Conservation (phyloP, 2,888 invertebrate genomes). For the Ceraclea dissimilis region DNA sequence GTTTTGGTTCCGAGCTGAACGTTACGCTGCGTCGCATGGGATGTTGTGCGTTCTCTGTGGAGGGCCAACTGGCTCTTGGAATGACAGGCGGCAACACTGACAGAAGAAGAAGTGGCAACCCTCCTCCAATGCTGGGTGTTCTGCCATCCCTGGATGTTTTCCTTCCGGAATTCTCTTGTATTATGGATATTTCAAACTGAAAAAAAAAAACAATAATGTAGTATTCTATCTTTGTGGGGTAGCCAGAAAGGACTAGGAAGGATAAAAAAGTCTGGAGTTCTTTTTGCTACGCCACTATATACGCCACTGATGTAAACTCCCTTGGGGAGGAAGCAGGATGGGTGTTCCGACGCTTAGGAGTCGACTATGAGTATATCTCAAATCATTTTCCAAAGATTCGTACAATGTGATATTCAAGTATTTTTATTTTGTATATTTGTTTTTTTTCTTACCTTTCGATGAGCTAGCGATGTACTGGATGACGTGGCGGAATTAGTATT, state of each 20-base stretch:
- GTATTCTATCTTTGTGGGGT: neutral
- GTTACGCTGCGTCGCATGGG: constrained; percentile 54
- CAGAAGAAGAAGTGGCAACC: constrained; percentile 60
- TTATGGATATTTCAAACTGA: constrained; percentile 21
- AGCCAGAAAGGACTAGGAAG: too few species aligned
- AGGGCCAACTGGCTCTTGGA: constrained; percentile 71
- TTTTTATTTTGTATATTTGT: too few species aligned
- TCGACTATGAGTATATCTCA: too few species aligned
- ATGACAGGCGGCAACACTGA: constrained; percentile 70
- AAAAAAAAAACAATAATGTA: constrained; percentile 5
- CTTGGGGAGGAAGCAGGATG: too few species aligned
- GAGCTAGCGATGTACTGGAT: constrained; percentile 47
- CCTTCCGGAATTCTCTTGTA: constrained; percentile 22
- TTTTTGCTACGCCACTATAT: too few species aligned
- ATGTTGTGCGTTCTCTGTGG: constrained; percentile 55
- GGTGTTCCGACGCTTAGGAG: too few species aligned
- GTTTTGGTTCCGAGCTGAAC: constrained; percentile 59
- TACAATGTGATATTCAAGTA: too few species aligned
- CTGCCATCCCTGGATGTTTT: constrained; percentile 31
- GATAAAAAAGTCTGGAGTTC: too few species aligned
- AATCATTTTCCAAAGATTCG: too few species aligned
- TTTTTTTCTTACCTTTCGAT: constrained; percentile 30
- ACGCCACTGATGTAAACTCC: too few species aligned
- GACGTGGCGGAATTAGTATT: constrained; percentile 42
- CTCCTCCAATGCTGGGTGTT: constrained; percentile 62